Conservation (phyloP, 2,113 vertebrate genomes). For the Acanthisitta chloris region DNA sequence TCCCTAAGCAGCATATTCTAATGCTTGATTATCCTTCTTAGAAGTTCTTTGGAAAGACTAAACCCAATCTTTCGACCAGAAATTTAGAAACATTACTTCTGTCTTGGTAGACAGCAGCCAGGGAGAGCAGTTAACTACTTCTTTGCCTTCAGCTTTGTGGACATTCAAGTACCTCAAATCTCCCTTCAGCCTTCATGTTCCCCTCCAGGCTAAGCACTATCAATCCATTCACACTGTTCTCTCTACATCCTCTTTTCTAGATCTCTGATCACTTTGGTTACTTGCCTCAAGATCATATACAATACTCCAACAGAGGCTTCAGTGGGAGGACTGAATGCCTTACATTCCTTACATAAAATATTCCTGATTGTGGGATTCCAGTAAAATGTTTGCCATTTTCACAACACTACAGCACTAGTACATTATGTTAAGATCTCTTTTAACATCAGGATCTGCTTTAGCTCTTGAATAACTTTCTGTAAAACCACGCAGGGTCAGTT, state of each 20-base stretch:
- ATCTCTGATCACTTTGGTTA: background rate
- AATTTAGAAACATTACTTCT: background rate
- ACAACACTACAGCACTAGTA: background rate
- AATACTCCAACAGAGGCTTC: background rate
- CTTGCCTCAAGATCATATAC: background rate
- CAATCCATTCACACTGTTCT: background rate
- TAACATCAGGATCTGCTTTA: background rate
- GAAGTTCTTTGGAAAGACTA: background rate
- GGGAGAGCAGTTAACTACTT: background rate
- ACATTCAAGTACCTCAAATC: background rate
- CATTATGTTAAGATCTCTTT: background rate
- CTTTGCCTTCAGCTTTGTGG: background rate
- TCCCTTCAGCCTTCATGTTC: background rate
- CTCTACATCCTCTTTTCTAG: background rate
- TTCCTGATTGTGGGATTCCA: background rate
- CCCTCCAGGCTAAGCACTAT: background rate
- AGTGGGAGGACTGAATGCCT: background rate
- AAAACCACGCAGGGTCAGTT: background rate
- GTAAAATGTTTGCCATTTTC: background rate
- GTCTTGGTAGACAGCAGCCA: background rate
- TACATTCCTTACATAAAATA: background rate
- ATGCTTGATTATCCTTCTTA: background rate
- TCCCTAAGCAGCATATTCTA: background rate
- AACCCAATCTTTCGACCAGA: background rate
- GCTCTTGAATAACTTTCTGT: background rate